Percentiles rank a stretch among this genome's conserved stretches.
phyloP scores from a whole-genome alignment of 2,888 invertebrate species.

The Leucophenga maculata region DNA sequence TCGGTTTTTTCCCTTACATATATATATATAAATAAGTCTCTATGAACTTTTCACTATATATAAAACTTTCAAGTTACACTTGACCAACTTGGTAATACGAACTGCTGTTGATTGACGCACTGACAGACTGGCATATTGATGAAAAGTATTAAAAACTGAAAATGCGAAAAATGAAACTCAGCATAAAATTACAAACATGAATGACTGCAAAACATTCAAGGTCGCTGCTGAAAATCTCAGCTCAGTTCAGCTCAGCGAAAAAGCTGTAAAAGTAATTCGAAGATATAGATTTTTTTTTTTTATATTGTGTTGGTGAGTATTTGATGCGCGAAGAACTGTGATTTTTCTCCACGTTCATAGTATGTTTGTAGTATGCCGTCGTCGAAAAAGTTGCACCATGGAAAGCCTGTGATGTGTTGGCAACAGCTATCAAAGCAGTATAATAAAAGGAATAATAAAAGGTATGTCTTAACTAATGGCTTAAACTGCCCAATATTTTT shows the following conservation, averaged over 20 bases:
- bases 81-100: conserved; percentile 5
- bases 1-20: not conserved
- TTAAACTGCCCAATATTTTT: too few relatives aligned
- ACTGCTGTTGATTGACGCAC: not conserved
- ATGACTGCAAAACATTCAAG: not conserved
- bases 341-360: too few relatives aligned
- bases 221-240: not conserved
- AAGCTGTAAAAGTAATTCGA: not conserved
- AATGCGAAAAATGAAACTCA: not conserved
- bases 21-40: not conserved
- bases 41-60: conserved; percentile 15
- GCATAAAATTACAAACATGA: too few relatives aligned
- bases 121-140: conserved; percentile 13
- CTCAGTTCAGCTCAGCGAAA: not conserved
- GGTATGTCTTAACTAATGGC: too few relatives aligned
- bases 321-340: not conserved
- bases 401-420: too few relatives aligned
- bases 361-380: too few relatives aligned
- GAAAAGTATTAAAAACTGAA: not conserved
- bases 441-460: too few relatives aligned
- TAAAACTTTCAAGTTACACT: conserved; percentile 20
- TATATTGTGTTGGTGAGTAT: not conserved
- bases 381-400: too few relatives aligned
- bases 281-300: too few relatives aligned
- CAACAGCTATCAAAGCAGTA: too few relatives aligned